These are phyloP conservation scores for Palythoa grandiflora DNA, from an alignment of 92 coral and sea anemone genomes.

Conservation along the genomic window DNA sequence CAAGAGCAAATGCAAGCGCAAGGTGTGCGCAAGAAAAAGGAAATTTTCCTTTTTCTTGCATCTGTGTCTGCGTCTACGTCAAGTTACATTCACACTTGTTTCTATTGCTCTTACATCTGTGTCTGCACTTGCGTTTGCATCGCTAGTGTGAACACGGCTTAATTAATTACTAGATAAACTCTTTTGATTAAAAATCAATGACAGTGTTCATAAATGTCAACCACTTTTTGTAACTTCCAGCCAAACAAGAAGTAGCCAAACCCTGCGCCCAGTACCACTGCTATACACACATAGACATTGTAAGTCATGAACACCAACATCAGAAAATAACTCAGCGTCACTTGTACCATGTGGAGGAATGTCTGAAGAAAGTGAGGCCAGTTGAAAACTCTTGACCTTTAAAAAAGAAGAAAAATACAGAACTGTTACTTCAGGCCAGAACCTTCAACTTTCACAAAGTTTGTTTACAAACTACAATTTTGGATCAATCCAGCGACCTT, in stretches of 20 bases:
- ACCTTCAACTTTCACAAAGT: not conserved
- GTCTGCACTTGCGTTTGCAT: too few species aligned
- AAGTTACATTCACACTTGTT: too few species aligned
- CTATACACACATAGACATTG: conserved; percentile 91
- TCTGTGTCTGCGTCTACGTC: too few species aligned
- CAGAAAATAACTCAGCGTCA: conserved; percentile 92
- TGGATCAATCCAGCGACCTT: too few species aligned
- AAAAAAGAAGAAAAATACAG: not conserved
- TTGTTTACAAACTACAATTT: not conserved
- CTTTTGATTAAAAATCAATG: conserved; percentile 62
- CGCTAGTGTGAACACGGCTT: too few species aligned
- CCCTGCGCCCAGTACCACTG: conserved; percentile 94
- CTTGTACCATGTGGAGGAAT: conserved; percentile 87
- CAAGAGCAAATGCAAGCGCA: too few species aligned
- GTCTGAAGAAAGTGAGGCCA: conserved; percentile 90
- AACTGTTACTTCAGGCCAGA: not conserved
- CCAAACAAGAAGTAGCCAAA: conserved; percentile 94
- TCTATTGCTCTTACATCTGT: too few species aligned
- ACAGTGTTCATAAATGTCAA: conserved; percentile 97
- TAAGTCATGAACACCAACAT: conserved; percentile 98
- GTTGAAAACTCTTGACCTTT: conserved; percentile 79
- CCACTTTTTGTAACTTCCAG: conserved; percentile 87
- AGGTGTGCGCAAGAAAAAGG: too few species aligned
- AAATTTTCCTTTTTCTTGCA: too few species aligned
- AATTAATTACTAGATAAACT: too few species aligned